A percentile compares a stretch with the other conserved stretches of the same genome.
Conservation (phyloP, 2,797 vertebrate species). For the Sebastes taczanowskii region DNA sequence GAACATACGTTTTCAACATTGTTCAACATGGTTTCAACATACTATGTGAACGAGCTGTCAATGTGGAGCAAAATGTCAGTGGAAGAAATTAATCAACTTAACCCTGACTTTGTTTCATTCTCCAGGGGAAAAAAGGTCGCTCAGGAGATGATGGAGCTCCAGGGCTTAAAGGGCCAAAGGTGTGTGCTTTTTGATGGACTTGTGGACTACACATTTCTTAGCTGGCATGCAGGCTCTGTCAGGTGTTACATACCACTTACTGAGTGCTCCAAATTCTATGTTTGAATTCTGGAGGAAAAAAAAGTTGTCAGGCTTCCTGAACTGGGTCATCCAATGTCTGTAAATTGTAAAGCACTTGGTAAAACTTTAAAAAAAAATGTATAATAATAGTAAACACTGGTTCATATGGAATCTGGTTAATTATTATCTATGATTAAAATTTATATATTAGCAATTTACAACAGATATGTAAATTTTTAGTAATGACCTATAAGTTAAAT, state of each 20-base stretch:
- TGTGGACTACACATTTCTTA: conserved; percentile 8
- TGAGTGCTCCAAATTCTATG: not conserved
- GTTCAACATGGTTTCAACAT: not conserved
- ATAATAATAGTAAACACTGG: not conserved
- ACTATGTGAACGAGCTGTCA: not conserved
- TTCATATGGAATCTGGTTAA: not conserved
- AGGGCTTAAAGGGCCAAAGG: conserved; percentile 90
- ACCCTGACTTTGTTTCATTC: conserved; percentile 57
- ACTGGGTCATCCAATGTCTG: not conserved
- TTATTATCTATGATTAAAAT: not conserved
- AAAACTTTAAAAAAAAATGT: not conserved
- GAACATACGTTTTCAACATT: not conserved
- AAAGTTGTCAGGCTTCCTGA: not conserved
- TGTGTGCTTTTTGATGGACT: conserved; percentile 59
- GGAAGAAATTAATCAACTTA: not conserved
- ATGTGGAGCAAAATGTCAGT: conserved; percentile 2
- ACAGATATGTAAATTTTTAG: not conserved
- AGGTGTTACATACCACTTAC: conserved; percentile 1
- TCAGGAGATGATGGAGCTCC: conserved; percentile 86
- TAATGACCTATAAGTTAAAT: not conserved
- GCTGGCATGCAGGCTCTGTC: not conserved
- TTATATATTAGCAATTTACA: not conserved
- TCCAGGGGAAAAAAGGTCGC: conserved; percentile 91
- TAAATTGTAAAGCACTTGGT: not conserved
- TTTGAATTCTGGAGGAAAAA: not conserved